Evolutionary conservation across 2,797 vertebrate species (phyloP), one percentile per base, ranked within the genome.

Genomic region (Crotalus adamanteus): DNA sequence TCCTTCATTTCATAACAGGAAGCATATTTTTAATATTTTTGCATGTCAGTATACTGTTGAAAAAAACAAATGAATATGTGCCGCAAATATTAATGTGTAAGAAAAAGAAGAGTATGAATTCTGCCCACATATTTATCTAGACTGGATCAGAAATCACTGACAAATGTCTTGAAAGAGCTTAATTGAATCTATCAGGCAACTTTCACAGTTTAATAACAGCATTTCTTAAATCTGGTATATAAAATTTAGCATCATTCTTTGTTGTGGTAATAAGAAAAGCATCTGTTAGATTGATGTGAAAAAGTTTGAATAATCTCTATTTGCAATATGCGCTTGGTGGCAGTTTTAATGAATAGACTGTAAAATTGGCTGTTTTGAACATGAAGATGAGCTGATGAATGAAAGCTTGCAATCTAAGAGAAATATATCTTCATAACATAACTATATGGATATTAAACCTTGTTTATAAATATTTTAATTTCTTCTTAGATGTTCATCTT

Each of bases 121-220:
- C 86, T 73, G 22, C 55, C 61, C 16, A 88, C 26, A 0, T 47
- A 51, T 94, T 95, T 94, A 86, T 94, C 93, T 91, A 47, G 86
- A 83, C 55, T 94, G 92, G 95, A 92, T 87, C 88, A 90, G 53
- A 89, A 90, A 92, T 93, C 94, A 95, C 91, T 85, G 93, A 28
- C 63, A 93, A 93, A 94, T 95, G 92, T 90, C 78, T 59, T 88
- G 47, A 94, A 89, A 92, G 51, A 93, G 63, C 59, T 93, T 47
- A 91, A 95, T 93, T 92, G 94, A 96, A 95, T 96, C 96, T 89
- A 93, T 90, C 78, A 96, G 93, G 94, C 93, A 96, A 93, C 88
- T 95, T 65, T 90, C 73, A 91, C 92, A 65, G 88, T 95, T 96
- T 96, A 95, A 96, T 95, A 93, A 95, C 88, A 95, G 90, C n/a